These are phyloP conservation scores for Cancer borealis DNA, from an alignment of 2,888 invertebrate species.

Conservation along the genomic window DNA sequence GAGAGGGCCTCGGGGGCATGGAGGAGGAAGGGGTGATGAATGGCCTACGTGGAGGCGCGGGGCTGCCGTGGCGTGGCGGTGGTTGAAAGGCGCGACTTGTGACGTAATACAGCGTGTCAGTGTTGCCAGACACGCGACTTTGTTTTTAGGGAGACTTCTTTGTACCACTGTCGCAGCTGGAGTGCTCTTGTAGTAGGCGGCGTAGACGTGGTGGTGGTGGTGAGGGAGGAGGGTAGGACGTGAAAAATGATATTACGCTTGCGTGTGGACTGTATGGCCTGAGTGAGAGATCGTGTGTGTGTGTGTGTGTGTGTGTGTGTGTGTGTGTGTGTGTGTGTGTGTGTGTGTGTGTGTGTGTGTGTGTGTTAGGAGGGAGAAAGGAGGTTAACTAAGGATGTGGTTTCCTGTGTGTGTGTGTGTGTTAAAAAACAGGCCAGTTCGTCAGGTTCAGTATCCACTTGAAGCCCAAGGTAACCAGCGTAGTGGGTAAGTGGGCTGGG, in stretches of 20 bases:
- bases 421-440: background rate
- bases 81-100: constrained; percentile 2
- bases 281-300: background rate
- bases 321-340: background rate
- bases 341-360: constrained; percentile 17
- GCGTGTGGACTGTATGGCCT: constrained; percentile 4
- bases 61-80: background rate
- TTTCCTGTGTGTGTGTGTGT: constrained; percentile 36
- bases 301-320: background rate
- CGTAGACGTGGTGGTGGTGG: background rate
- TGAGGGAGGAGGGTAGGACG: background rate
- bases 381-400: background rate
- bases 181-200: background rate
- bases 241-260: background rate
- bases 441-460: background rate
- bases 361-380: background rate
- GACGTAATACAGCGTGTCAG: constrained; percentile 41
- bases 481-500: constrained; percentile 16
- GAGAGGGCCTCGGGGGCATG: background rate
- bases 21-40: constrained; percentile 35
- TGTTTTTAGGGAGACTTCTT: background rate
- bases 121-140: constrained; percentile 38
- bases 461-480: background rate
- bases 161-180: background rate
- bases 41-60: constrained; percentile 21